Evolutionary conservation across 2,888 invertebrate species (phyloP).

Genomic region (Plutella xylostella): DNA sequence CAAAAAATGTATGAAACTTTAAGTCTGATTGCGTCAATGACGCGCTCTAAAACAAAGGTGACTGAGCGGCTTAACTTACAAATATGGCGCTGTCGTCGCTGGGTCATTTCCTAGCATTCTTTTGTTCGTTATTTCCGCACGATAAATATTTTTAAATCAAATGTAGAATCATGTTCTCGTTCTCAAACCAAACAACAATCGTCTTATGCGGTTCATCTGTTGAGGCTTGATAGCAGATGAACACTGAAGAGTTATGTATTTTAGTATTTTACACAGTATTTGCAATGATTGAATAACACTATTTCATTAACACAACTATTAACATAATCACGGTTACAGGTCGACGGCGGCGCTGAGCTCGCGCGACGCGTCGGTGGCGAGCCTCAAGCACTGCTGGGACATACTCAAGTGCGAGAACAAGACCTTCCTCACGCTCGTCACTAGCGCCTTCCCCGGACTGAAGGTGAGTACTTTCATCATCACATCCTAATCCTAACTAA

Average conservation of each 20-base stretch:
- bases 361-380: conserved; percentile 83
- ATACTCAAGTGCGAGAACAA: conserved; percentile 92
- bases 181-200: neutral
- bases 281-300: neutral
- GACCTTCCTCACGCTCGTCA: conserved; percentile 90
- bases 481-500: no score
- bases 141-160: no score
- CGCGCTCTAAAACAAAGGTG: no score
- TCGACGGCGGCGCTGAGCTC: conserved; percentile 83
- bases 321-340: conserved; percentile 31
- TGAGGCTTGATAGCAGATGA: no score
- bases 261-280: neutral
- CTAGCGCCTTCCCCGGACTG: conserved; percentile 91
- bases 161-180: no score
- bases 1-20: no score
- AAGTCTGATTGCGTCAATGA: no score
- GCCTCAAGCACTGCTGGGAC: conserved; percentile 94
- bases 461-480: conserved; percentile 67
- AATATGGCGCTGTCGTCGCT: no score
- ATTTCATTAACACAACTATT: neutral
- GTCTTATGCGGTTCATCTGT: neutral
- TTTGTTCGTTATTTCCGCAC: no score
- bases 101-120: no score
- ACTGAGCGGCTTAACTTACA: no score
- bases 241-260: neutral